Evolutionary conservation across 2,888 invertebrate genomes (phyloP).

Genomic region (Nemotelus nigrinus): DNA sequence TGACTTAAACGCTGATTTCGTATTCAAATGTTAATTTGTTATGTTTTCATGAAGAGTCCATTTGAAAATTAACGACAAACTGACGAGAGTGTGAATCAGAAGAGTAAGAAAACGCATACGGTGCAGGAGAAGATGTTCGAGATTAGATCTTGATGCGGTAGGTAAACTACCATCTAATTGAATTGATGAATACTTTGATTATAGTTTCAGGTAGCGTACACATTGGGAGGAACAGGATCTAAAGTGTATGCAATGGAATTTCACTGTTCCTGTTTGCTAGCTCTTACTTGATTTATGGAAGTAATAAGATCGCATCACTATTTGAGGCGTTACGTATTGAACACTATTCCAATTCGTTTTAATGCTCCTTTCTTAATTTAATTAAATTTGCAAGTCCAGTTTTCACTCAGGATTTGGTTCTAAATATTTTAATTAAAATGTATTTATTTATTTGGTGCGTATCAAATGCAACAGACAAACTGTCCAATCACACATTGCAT

Average conservation of each 20-base stretch:
- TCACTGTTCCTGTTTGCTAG: not conserved
- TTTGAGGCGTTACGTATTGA: too few relatives aligned
- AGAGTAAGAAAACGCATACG: not conserved
- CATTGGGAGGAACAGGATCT: conserved; percentile 39
- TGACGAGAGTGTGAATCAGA: conserved; percentile 6
- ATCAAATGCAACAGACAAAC: too few relatives aligned
- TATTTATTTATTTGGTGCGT: too few relatives aligned
- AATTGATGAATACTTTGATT: conserved; percentile 35
- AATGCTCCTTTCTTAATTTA: too few relatives aligned
- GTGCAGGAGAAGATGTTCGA: conserved; percentile 8
- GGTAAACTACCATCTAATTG: conserved; percentile 40
- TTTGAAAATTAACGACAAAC: not conserved
- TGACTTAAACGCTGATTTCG: conserved; percentile 12
- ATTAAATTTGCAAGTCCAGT: too few relatives aligned
- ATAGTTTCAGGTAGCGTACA: conserved; percentile 32
- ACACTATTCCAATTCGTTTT: too few relatives aligned
- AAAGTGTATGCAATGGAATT: conserved; percentile 23
- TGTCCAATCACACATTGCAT: too few relatives aligned
- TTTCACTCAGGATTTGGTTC: too few relatives aligned
- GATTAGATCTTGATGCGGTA: conserved; percentile 43
- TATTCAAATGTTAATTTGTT: conserved; percentile 34
- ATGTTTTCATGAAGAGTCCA: conserved; percentile 11
- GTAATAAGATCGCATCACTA: too few relatives aligned
- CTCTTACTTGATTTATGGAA: too few relatives aligned
- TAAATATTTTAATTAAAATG: too few relatives aligned